A percentile compares a stretch with the other conserved stretches of the same genome.
Evolutionary conservation across 2,797 vertebrate genomes (phyloP).

Genomic region (Arnoldichthys spilopterus): DNA sequence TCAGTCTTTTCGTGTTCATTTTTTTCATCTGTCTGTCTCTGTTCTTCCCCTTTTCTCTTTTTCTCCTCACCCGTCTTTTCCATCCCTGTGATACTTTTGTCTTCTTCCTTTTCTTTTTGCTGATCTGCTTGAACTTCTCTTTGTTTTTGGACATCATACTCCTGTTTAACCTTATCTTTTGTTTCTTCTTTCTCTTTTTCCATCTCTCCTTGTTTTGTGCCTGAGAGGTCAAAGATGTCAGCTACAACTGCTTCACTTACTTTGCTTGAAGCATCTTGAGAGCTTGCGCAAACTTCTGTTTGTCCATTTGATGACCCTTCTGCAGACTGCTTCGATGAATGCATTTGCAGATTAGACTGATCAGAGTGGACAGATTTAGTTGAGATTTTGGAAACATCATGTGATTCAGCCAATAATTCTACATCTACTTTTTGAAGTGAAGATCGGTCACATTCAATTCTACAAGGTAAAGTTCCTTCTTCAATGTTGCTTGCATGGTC

Average conservation of each 20-base stretch:
- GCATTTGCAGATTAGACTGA: slow-evolving; percentile 60
- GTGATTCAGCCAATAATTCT: slow-evolving; percentile 51
- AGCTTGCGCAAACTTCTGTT: slow-evolving; percentile 75
- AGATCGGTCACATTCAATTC: slow-evolving; percentile 75
- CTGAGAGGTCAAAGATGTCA: slow-evolving; percentile 52
- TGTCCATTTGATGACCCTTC: slow-evolving; percentile 75
- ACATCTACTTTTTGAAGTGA: slow-evolving; percentile 58
- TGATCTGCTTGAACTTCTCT: slow-evolving; percentile 1
- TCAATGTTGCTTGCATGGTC: slow-evolving; percentile 66
- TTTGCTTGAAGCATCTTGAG: slow-evolving; percentile 57
- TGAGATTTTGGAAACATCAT: slow-evolving; percentile 54
- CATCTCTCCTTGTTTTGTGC: slow-evolving; percentile 58
- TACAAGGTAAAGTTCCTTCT: slow-evolving; percentile 71
- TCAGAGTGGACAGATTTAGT: slow-evolving; percentile 52
- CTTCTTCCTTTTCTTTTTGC: neutral
- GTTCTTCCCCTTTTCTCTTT: slow-evolving; percentile 50
- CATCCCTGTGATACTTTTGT: neutral
- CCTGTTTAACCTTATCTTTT: slow-evolving; percentile 21
- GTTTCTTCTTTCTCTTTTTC: slow-evolving; percentile 55
- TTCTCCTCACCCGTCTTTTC: slow-evolving; percentile 45
- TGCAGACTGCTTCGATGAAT: slow-evolving; percentile 56
- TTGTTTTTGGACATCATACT: slow-evolving; percentile 33
- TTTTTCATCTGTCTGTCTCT: slow-evolving; percentile 44
- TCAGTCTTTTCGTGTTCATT: slow-evolving; percentile 51
- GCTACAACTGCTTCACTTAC: slow-evolving; percentile 61